Percentiles rank a stretch among this genome's conserved stretches.
Conservation (phyloP, 1,140 invertebrate species). For the Epicauta chinensis region DNA sequence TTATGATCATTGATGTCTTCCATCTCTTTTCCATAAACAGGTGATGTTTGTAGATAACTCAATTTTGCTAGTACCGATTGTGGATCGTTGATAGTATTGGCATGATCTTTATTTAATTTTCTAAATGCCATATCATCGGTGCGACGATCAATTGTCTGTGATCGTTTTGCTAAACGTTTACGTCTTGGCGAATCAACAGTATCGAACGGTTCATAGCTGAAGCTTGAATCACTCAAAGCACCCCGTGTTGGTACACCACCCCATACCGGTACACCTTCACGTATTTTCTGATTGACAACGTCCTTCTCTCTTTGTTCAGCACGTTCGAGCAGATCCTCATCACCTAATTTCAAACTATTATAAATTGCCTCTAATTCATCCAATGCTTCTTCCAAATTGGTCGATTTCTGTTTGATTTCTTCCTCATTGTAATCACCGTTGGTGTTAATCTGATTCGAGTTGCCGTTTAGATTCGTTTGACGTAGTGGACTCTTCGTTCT, state of each 20-base stretch:
- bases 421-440: slow-evolving; percentile 13
- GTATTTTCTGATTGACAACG: slow-evolving; percentile 32
- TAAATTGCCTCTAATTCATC: slow-evolving; percentile 86
- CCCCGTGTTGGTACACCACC: slow-evolving; percentile 17
- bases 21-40: slow-evolving; percentile 47
- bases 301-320: slow-evolving; percentile 69
- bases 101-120: slow-evolving; percentile 55
- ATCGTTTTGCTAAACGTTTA: slow-evolving; percentile 38
- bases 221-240: slow-evolving; percentile 37
- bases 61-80: slow-evolving; percentile 55
- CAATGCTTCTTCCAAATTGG: slow-evolving; percentile 78
- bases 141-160: slow-evolving; percentile 54
- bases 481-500: slow-evolving; percentile 24
- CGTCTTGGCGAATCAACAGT: slow-evolving; percentile 25
- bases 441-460: too few species aligned
- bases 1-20: slow-evolving; percentile 44
- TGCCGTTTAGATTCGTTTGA: too few species aligned
- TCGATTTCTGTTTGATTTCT: slow-evolving; percentile 46
- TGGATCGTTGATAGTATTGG: slow-evolving; percentile 48
- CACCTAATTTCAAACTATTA: slow-evolving; percentile 71
- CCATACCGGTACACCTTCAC: slow-evolving; percentile 21
- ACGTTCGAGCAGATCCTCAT: slow-evolving; percentile 73
- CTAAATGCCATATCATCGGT: slow-evolving; percentile 77
- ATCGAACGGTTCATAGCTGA: slow-evolving; percentile 39
- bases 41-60: slow-evolving; percentile 67